Conservation (phyloP, 2,888 invertebrate species). For the Eilema griseolum region DNA sequence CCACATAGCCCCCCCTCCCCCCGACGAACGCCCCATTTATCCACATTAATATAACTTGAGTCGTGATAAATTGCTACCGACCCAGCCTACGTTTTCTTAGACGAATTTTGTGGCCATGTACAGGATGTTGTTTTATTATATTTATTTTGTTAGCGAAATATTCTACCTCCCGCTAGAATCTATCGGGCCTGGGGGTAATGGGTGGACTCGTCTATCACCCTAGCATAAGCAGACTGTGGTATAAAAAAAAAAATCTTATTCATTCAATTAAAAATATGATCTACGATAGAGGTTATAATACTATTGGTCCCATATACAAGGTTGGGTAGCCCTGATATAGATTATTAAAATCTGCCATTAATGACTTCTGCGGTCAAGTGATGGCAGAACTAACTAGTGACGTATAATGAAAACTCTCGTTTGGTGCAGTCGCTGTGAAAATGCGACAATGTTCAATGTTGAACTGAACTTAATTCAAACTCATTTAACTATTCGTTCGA, state of each 20-base stretch:
- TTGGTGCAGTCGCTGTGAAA: neutral
- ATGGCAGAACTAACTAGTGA: neutral
- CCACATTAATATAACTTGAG: slow-evolving; percentile 86
- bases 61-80: slow-evolving; percentile 84
- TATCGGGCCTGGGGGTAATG: too few species aligned
- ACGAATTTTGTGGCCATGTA: slow-evolving; percentile 73
- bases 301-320: neutral
- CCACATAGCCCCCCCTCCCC: slow-evolving; percentile 30
- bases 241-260: too few species aligned
- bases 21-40: slow-evolving; percentile 73
- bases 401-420: neutral
- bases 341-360: neutral
- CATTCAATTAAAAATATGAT: too few species aligned
- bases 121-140: slow-evolving; percentile 60
- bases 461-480: slow-evolving; percentile 2
- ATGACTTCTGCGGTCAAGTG: neutral
- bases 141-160: neutral
- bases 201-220: too few species aligned
- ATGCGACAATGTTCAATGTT: neutral
- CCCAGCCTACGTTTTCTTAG: slow-evolving; percentile 84
- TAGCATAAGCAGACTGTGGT: too few species aligned
- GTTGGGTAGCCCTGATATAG: neutral
- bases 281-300: too few species aligned
- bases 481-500: neutral
- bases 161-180: too few species aligned